Conservation (phyloP, 2,797 vertebrate genomes). For the Hirundo rustica region DNA sequence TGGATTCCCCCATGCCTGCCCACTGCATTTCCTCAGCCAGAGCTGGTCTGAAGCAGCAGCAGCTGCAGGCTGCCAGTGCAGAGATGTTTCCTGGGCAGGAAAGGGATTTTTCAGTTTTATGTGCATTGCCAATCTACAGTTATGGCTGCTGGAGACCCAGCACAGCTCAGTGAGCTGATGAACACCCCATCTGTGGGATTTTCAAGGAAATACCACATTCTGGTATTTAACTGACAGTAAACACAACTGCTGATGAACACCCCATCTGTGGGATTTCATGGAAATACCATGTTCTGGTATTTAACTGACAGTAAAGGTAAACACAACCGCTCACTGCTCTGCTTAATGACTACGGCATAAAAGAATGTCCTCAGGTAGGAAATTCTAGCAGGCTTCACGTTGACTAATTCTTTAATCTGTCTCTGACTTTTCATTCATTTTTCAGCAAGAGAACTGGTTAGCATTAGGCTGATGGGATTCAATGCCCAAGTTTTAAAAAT, state of each 20-base stretch:
- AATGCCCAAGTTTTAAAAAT: rapidly evolving
- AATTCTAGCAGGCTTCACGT: background rate
- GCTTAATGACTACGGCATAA: background rate
- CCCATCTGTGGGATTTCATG: background rate
- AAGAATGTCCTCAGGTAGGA: background rate
- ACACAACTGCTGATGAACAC: background rate
- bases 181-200: background rate
- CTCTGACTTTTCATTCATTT: background rate
- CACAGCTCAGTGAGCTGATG: background rate
- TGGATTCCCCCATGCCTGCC: background rate
- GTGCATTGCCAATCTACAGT: background rate
- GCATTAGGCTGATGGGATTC: background rate
- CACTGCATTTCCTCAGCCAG: background rate
- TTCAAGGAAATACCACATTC: background rate
- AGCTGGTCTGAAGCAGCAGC: background rate
- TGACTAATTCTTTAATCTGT: background rate
- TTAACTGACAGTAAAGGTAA: background rate
- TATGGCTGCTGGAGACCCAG: background rate
- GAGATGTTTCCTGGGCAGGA: background rate
- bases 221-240: background rate
- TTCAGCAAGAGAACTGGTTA: background rate
- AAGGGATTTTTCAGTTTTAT: background rate
- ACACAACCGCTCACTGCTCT: background rate
- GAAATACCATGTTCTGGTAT: background rate
- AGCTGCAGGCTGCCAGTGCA: background rate